Percentiles rank a stretch among this genome's conserved stretches.
These are phyloP conservation scores for Verasper variegatus DNA, from an alignment of 2,113 vertebrate genomes.

Conservation along the genomic window DNA sequence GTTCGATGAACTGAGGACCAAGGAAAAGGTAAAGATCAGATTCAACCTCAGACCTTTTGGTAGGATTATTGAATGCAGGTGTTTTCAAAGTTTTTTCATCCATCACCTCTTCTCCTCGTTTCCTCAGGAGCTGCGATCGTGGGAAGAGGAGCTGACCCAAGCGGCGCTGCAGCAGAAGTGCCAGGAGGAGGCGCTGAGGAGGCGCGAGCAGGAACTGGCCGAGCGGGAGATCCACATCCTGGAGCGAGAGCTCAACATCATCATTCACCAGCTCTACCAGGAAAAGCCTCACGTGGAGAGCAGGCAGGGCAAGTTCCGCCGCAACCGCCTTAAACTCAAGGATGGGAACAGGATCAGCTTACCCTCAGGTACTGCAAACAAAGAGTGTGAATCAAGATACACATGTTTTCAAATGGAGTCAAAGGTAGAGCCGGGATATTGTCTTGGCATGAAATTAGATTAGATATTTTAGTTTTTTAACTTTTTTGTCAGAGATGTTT, in stretches of 20 bases:
- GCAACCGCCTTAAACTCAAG: slow-evolving; percentile 92
- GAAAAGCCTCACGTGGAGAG: slow-evolving; percentile 96
- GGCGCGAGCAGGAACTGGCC: slow-evolving; percentile 93
- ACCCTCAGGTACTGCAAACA: slow-evolving; percentile 87
- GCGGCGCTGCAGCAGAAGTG: slow-evolving; percentile 97
- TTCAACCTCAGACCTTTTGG: background rate
- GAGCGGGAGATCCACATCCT: slow-evolving; percentile 96
- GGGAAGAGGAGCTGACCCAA: slow-evolving; percentile 94
- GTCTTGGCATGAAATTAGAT: too few species aligned
- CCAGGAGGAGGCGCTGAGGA: slow-evolving; percentile 91
- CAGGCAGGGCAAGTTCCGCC: slow-evolving; percentile 95
- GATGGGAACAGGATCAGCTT: slow-evolving; percentile 97
- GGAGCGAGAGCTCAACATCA: slow-evolving; percentile 95
- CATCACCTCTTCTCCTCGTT: background rate
- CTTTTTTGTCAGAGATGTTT: too few species aligned
- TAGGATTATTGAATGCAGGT: background rate
- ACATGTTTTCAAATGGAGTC: background rate
- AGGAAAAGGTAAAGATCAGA: slow-evolving; percentile 89
- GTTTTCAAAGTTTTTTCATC: too few species aligned
- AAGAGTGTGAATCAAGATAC: background rate
- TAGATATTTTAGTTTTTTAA: background rate
- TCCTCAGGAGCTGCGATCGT: slow-evolving; percentile 92
- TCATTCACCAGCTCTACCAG: slow-evolving; percentile 97
- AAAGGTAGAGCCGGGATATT: background rate
- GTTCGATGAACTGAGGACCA: slow-evolving; percentile 97